phyloP scores from a whole-genome alignment of 2,113 vertebrate species.

The Rhinolophus sinicus region DNA sequence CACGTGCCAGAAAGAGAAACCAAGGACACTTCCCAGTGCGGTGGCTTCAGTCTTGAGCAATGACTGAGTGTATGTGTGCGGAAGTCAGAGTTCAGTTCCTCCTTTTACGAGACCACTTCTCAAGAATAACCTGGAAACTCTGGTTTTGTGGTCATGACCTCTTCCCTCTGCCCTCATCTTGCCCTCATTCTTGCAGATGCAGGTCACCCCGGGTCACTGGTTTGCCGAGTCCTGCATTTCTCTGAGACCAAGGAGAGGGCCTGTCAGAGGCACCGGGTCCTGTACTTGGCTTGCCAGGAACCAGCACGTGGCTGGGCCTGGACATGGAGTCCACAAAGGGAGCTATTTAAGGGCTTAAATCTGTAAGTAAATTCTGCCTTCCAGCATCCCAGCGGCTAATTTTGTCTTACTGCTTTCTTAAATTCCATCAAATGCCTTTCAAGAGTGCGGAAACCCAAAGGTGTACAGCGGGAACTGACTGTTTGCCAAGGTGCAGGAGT shows the following conservation, averaged over 20 bases:
- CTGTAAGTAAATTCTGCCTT: constrained; percentile 32
- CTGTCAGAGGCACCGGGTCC: background rate
- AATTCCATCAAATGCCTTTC: constrained; percentile 34
- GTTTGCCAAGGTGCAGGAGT: constrained; percentile 18
- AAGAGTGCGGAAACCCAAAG: background rate
- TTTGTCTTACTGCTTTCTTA: constrained; percentile 13
- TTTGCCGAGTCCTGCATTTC: background rate
- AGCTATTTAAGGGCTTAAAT: background rate
- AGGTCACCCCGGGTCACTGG: background rate
- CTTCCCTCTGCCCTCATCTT: background rate
- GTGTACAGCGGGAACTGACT: background rate
- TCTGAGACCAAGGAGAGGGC: background rate
- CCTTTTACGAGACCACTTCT: background rate
- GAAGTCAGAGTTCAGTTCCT: background rate
- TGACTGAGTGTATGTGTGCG: background rate
- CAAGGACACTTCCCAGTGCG: background rate
- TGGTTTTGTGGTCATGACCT: background rate
- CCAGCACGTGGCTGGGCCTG: fast-evolving
- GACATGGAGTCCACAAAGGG: background rate
- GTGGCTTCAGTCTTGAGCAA: fast-evolving
- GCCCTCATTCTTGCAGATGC: fast-evolving
- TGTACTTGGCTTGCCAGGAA: background rate
- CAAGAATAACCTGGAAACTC: too few species aligned
- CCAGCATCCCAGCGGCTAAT: background rate
- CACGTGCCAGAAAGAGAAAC: background rate